A percentile compares a stretch with the other conserved stretches of the same genome.
Evolutionary conservation across 2,113 vertebrate species (phyloP).

Genomic region (Chaetops frenatus): DNA sequence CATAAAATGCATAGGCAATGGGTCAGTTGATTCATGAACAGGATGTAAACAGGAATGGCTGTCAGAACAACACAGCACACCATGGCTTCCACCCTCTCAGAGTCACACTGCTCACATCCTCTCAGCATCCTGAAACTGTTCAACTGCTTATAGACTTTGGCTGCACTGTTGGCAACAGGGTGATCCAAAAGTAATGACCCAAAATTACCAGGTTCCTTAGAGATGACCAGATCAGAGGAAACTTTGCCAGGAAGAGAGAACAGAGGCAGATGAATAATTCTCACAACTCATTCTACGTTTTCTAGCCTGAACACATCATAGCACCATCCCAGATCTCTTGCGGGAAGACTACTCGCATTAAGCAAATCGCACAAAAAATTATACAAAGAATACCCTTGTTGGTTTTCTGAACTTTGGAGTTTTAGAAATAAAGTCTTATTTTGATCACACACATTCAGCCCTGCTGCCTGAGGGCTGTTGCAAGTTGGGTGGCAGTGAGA

Average conservation of each 20-base stretch:
- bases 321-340: accelerated
- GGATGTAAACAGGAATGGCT: neutral
- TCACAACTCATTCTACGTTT: neutral
- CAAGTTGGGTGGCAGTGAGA: accelerated
- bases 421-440: neutral
- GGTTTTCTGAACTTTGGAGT: neutral
- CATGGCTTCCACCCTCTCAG: neutral
- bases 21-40: neutral
- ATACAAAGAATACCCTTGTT: neutral
- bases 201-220: neutral
- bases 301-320: neutral
- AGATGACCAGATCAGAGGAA: neutral
- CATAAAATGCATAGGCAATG: neutral
- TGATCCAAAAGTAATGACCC: neutral
- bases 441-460: neutral
- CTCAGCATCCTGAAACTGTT: neutral
- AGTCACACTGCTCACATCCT: neutral
- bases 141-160: neutral
- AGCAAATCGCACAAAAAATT: neutral
- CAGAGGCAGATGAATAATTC: neutral
- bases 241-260: neutral
- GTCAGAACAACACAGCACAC: neutral
- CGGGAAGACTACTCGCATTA: neutral
- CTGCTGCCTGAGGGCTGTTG: neutral
- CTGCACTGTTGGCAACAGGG: neutral